A percentile compares a stretch with the other conserved stretches of the same genome.
phyloP scores from a whole-genome alignment of 2,113 vertebrate species.

The Heterochromis multidens region DNA sequence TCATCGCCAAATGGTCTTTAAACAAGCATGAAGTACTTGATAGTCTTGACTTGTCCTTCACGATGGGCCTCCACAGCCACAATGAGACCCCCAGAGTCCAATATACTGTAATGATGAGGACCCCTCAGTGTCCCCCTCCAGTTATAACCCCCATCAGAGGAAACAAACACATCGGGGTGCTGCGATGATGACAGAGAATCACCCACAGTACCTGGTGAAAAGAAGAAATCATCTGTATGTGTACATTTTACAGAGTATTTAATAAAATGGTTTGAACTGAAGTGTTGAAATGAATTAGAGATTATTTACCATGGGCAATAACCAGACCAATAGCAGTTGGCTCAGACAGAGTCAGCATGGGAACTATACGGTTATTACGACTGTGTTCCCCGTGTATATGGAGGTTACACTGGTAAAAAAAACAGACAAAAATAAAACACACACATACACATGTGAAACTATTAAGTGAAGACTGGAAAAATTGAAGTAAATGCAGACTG shows the following conservation, averaged over 20 bases:
- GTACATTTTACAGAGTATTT: neutral
- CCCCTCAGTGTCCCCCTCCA: conserved; percentile 75
- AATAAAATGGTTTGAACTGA: neutral
- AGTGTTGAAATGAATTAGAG: neutral
- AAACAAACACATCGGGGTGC: conserved; percentile 77
- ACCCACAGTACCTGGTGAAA: conserved; percentile 72
- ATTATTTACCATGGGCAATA: conserved; percentile 75
- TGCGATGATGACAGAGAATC: conserved; percentile 73
- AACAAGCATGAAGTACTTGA: conserved; percentile 66
- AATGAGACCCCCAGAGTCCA: conserved; percentile 80
- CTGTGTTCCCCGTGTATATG: conserved; percentile 82
- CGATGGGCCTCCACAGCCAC: conserved; percentile 75
- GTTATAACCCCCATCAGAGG: conserved; percentile 78
- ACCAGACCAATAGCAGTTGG: conserved; percentile 74
- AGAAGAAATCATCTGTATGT: neutral
- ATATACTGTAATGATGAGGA: conserved; percentile 78
- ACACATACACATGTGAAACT: neutral
- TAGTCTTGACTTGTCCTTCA: conserved; percentile 69
- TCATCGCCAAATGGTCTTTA: neutral
- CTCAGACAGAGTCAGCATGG: conserved; percentile 75
- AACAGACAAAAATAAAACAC: neutral
- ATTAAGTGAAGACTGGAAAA: neutral
- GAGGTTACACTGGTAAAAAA: conserved; percentile 73
- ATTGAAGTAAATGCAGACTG: no score
- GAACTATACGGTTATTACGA: conserved; percentile 67